These are phyloP conservation scores for Plebejus anna DNA, from an alignment of 2,888 invertebrate species.

Conservation along the genomic window DNA sequence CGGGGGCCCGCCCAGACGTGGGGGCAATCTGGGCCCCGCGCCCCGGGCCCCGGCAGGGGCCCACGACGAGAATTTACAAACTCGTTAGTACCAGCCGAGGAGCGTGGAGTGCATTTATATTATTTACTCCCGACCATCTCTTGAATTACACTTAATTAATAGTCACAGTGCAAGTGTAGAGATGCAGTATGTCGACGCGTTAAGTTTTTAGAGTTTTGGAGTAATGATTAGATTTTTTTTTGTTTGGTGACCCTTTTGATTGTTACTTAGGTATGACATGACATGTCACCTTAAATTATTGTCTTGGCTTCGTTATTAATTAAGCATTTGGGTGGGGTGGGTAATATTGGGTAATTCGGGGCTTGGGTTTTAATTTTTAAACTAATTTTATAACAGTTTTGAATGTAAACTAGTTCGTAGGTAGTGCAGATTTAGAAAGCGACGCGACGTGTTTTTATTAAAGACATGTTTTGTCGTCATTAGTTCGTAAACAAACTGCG, in stretches of 20 bases:
- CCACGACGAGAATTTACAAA: constrained; percentile 29
- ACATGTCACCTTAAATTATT: too few species aligned
- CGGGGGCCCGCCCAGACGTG: constrained; percentile 8
- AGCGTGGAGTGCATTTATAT: constrained; percentile 29
- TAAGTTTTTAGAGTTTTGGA: background rate
- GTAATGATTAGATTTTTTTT: too few species aligned
- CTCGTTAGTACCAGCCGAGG: constrained; percentile 29
- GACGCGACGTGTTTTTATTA: background rate
- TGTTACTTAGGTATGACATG: too few species aligned
- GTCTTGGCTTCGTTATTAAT: too few species aligned
- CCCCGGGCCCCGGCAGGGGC: constrained; percentile 20
- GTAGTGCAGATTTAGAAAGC: too few species aligned
- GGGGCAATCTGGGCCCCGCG: constrained; percentile 3
- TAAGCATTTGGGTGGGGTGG: too few species aligned
- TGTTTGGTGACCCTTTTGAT: too few species aligned
- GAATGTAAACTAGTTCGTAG: too few species aligned
- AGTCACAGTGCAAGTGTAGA: background rate
- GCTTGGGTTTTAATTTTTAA: too few species aligned
- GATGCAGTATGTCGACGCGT: background rate
- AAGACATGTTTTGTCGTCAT: background rate
- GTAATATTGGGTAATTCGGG: too few species aligned
- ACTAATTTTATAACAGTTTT: too few species aligned
- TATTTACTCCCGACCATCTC: constrained; percentile 22
- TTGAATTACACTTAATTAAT: constrained; percentile 21
- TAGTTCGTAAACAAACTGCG: background rate